A percentile compares a stretch with the other conserved stretches of the same genome.
Conservation (phyloP, 2,113 vertebrate species). For the Tupaia tana region DNA sequence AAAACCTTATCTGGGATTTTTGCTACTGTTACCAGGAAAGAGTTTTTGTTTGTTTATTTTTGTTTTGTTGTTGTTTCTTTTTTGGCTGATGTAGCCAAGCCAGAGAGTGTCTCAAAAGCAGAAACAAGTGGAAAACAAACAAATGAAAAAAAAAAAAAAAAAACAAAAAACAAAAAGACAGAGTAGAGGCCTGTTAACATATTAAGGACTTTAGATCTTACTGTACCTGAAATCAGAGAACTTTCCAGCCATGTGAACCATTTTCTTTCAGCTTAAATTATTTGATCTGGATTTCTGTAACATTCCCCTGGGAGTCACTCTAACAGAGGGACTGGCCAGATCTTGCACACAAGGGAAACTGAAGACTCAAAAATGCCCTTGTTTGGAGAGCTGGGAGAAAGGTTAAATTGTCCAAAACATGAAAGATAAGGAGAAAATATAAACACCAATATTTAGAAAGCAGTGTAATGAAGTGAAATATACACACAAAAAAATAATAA, state of each 20-base stretch:
- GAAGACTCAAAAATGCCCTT: background rate
- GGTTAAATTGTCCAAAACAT: background rate
- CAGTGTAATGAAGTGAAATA: background rate
- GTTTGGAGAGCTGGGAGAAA: background rate
- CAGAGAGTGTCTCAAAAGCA: background rate
- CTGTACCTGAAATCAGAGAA: background rate
- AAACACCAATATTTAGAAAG: background rate
- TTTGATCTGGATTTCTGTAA: background rate
- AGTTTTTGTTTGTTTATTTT: background rate
- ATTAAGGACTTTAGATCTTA: background rate
- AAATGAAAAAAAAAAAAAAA: background rate
- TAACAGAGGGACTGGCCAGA: background rate
- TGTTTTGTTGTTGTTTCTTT: background rate
- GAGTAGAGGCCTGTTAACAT: background rate
- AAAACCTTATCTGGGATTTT: background rate
- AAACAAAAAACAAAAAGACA: background rate
- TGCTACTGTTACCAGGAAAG: background rate
- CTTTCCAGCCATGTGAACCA: background rate
- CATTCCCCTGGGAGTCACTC: background rate
- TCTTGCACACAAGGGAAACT: background rate
- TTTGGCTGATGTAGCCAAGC: background rate
- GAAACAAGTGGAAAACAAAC: background rate
- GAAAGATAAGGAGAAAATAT: background rate
- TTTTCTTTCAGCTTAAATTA: background rate
- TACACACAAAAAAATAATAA: background rate